These are phyloP conservation scores for Callipepla californica DNA, from an alignment of 2,113 vertebrate genomes.

Conservation along the genomic window DNA sequence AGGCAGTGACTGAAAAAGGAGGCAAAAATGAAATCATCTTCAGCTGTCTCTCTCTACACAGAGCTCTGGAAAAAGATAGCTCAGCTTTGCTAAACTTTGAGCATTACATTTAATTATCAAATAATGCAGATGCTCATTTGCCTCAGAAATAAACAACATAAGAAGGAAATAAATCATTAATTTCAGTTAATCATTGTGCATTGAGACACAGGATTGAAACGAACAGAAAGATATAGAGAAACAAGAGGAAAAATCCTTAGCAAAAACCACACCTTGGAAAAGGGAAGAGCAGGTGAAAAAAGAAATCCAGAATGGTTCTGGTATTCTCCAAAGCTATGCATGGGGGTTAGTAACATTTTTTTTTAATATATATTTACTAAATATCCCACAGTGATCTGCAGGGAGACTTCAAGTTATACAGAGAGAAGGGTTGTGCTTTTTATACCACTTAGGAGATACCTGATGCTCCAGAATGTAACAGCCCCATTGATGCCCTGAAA, in stretches of 20 bases:
- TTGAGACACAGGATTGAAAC: neutral
- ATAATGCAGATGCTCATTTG: conserved; percentile 1
- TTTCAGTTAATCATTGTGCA: conserved; percentile 7
- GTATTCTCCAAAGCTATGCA: neutral
- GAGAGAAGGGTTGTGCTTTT: neutral
- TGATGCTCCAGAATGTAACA: neutral
- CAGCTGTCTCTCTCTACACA: neutral
- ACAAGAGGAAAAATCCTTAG: neutral
- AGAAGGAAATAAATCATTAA: neutral
- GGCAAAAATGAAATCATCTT: conserved; percentile 27
- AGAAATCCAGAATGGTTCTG: neutral
- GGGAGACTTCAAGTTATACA: neutral
- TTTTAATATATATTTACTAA: neutral
- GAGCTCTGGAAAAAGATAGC: neutral
- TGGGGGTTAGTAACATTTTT: neutral
- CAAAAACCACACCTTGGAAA: neutral
- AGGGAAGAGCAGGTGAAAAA: neutral
- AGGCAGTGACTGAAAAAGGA: neutral
- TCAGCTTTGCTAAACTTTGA: conserved; percentile 3
- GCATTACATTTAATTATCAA: conserved; percentile 8
- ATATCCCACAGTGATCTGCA: neutral
- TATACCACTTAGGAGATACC: neutral
- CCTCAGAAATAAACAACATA: neutral
- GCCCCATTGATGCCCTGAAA: rapidly evolving
- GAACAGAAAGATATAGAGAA: neutral